Evolutionary conservation across 2,113 vertebrate species (phyloP), one percentile per base, ranked within the genome.

Genomic region (Upupa epops): DNA sequence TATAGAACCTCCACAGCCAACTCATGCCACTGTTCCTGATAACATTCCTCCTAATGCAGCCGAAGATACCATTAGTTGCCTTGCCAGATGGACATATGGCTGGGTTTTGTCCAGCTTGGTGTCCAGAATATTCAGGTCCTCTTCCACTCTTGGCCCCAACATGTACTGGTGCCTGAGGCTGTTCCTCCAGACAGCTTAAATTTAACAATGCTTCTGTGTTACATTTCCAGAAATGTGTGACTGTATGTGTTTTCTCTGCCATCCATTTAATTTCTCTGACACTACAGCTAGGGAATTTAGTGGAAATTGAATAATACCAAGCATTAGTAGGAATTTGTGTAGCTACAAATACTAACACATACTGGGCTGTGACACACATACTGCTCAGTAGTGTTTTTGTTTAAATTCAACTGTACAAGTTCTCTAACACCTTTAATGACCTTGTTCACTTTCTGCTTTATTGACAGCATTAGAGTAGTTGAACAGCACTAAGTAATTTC

Each of bases 381-480:
- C 8, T 83, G 73, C 29, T 48, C 42, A 59, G 20, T 15, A 81
- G 24, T 8, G 11, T 51, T 42, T 55, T 86, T 80, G 59, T 89
- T 9, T 40, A 85, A 72, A 91, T 69, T 61, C 64, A 86, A 7
- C 8, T 9, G 20, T 37, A 3, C 20, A 59, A 19, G 8, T 77
- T 80, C 36, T 90, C 42, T 71, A 90, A 61, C 17, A 59, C n/a
- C 22, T 86, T 81, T 81, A 83, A 81, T 56, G 32, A 74, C 28
- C 68, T 85, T 40, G 24, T 73, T 83, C 75, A 75, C 58, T 81
- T 88, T 63, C 64, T 90, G 42, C n/a, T 86, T 88, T 90, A 83
- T 37, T 71, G 71, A 61, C 48, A 83, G 40, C 12, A 32, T 69
- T 52, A 63, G 20, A 58, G 32, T 52, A 84, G n/a, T n/a, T 81